Evolutionary conservation across 2,113 vertebrate genomes (phyloP).

Genomic region (Todiramphus chloris): DNA sequence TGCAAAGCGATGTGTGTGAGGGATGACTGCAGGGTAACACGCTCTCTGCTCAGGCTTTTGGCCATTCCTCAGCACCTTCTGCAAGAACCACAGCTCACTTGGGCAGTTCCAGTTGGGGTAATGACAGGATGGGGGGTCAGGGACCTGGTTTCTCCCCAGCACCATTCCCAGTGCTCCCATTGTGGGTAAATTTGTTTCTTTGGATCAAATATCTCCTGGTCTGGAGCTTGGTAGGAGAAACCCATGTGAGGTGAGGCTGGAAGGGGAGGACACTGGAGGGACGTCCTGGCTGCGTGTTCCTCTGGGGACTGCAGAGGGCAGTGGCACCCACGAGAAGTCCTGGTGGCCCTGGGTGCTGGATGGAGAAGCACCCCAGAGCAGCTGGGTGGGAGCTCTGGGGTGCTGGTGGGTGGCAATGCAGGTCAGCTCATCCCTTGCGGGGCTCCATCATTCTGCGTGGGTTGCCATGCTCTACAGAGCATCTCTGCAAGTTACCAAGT

Average conservation of each 20-base stretch:
- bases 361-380: background rate
- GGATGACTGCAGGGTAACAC: fast-evolving
- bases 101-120: background rate
- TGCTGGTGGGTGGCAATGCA: fast-evolving
- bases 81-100: fast-evolving
- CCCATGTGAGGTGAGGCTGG: background rate
- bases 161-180: background rate
- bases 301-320: constrained; percentile 48
- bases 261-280: background rate
- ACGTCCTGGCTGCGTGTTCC: background rate
- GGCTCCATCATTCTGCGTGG: background rate
- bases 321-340: background rate
- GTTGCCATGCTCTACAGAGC: too few relatives aligned
- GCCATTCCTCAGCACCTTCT: background rate
- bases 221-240: background rate
- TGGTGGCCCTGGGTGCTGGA: background rate
- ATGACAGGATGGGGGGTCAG: background rate
- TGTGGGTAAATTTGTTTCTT: fast-evolving
- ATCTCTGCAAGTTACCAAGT: fast-evolving
- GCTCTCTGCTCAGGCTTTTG: fast-evolving
- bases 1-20: background rate
- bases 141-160: background rate
- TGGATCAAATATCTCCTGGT: background rate
- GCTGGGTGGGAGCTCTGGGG: background rate
- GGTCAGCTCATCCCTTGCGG: background rate